Evolutionary conservation across 2,113 vertebrate genomes (phyloP), one percentile per base, ranked within the genome.

Genomic region (Lates calcarifer): DNA sequence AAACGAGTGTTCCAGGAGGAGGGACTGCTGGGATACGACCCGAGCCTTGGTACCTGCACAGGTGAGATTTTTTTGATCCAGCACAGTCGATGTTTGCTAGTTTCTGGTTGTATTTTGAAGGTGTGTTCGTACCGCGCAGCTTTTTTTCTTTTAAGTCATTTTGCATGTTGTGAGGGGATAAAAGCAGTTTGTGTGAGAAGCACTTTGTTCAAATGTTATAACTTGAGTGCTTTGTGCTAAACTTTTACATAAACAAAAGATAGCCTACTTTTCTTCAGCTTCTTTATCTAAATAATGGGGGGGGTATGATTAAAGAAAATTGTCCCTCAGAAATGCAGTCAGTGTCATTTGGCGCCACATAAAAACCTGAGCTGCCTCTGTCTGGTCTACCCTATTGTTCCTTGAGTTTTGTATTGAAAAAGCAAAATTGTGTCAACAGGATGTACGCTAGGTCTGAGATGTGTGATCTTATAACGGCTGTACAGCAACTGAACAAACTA

Each of bases 1-100:
- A 97, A 95, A 81, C 91, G 88, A 53, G 96, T 96, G 2, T 77
- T 96, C 55, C 90, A 95, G 84, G 91, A 97, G 77, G 95, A 91
- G 74, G 89, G 81, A 15, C 37, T 96, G 69, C 91, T 90, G 74
- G 97, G 97, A 85, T 98, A 98, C 0, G 97, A 99, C 89, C 95
- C 96, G 69, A 97, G 95, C 41, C 91, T 98, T 0, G 83, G 84
- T 41, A 89, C 84, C 56, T 86, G 67, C 68, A 87, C 89, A 86
- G 92, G 90, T 91, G 28, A 89, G 51, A 5, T 1, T 17, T 18
- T 47, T 47, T 47, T 47, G 14, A 26, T 41, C 24, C 6, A 7
- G 18, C 28, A 26, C 18, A 10, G 39, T 41, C 14, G 20, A 39
- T 57, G 45, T 31, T 45, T 17, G 7, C 18, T 26, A 33, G 55